phyloP scores from a whole-genome alignment of 2,113 vertebrate species.

The Microtus pennsylvanicus region DNA sequence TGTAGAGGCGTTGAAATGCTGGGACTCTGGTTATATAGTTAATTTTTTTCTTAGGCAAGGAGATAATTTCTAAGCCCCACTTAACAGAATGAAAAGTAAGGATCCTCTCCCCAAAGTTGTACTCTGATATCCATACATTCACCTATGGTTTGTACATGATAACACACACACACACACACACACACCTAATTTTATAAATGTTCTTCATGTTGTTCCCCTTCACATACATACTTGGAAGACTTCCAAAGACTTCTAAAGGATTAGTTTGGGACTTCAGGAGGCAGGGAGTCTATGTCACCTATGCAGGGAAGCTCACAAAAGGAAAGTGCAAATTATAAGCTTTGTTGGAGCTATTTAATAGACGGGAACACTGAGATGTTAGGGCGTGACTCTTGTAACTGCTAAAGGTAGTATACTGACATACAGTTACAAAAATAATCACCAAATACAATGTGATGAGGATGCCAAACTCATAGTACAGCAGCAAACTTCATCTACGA shows the following conservation, averaged over 20 bases:
- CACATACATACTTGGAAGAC: background rate
- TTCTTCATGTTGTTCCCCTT: background rate
- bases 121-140: background rate
- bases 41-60: background rate
- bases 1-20: background rate
- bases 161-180: background rate
- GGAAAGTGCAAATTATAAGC: background rate
- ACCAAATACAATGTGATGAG: background rate
- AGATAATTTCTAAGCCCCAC: background rate
- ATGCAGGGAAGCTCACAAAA: background rate
- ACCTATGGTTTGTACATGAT: background rate
- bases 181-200: background rate
- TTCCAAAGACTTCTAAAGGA: background rate
- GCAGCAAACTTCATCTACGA: background rate
- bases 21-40: background rate
- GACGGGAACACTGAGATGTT: background rate
- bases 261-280: background rate
- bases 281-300: background rate
- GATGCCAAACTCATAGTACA: background rate
- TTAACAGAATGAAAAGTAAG: background rate
- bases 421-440: background rate
- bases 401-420: background rate
- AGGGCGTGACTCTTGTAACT: background rate
- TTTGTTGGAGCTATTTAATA: background rate
- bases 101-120: background rate